Evolutionary conservation across 2,113 vertebrate genomes (phyloP), one percentile per base, ranked within the genome.

Genomic region (Ceyx cyanopectus): DNA sequence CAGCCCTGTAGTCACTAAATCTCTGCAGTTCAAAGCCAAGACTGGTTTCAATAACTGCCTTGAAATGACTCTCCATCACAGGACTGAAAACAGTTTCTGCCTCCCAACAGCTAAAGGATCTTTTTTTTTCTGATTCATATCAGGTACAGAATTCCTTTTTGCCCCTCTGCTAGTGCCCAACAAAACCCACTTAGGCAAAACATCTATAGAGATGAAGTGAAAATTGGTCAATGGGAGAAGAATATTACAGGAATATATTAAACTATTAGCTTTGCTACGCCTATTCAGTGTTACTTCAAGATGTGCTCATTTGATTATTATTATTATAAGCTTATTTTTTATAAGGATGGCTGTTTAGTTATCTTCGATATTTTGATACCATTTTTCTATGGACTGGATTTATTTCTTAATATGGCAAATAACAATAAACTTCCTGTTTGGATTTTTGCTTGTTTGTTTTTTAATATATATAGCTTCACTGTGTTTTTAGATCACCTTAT

Each of bases 401-500:
- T 53, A 48, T 41, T 93, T 84, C 75, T 93, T 87, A 67, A 76
- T 70, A 60, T 24, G 23, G 67, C 63, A 48, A 87, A 4, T 19
- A 67, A 56, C 32, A 81, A 57, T 40, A 79, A 78, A 15, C 43
- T 87, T 93, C 40, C 67, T 32, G 53, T 37, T 37, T 37, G 37
- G 37, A 8, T 37, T 37, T 37, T 37, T 37, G 10, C 2, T 3
- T 53, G 46, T 48, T 48, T 48, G 48, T 26, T 56, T 75, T 87
- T 93, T 51, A 57, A 3, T 30, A 87, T 61, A 3, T 30, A 87
- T 48, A 87, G 80, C 83, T 91, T 78, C 21, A 26, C 48, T 46
- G 45, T 50, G 63, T 7, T 94, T 96, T 95, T 22, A 77, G 48
- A 87, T 83, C 94, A 96, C 91, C 94, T 92, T 94, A 69, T 89